Evolutionary conservation across 2,888 invertebrate genomes (phyloP), one percentile per base, ranked within the genome.

Genomic region (Microplitis deprimator): DNA sequence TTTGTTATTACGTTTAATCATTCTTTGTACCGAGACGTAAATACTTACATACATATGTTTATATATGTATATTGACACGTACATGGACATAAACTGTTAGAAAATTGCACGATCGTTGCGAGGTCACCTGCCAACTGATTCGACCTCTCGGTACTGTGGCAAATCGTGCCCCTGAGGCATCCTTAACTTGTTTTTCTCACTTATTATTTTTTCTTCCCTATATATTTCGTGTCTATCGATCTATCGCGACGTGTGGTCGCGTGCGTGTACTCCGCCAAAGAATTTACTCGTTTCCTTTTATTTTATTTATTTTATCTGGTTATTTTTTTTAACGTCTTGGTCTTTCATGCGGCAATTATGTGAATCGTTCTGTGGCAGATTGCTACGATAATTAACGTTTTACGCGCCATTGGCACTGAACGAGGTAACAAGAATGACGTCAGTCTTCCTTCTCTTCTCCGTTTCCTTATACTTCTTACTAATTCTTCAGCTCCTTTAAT

Each of bases 371-470:
- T 72, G 60, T 68, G 41, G 73, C 69, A 50, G 68, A 16, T 40
- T 16, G 65, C 40, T 75, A 69, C 68, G 75, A 79, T 77, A 77
- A 80, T 81, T 81, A 82, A 79, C 80, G 77, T 79, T 81, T 79
- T 77, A 73, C 77, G 75, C 77, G 79, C 79, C 76, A 81, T 81
- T 82, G 82, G 79, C 81, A 83, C 80, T 82, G 80, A 76, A 75
- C 73, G 75, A 69, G 68, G 76, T 79, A 81, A 81, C 74, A 73
- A 78, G 75, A 67, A 80, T 83, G 83, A 83, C 80, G 81, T 83
- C 80, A 83, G 50, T 68, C 16, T 50, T 62, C 68, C 65, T 72
- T 61, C 61, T 76, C 61, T 7, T 62, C 68, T 60, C 13, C 65
- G 17, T 41, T 41, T 75, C 62, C 8, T 29, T 29, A 29, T 29